Evolutionary conservation across 92 coral and sea anemone species (phyloP).

Genomic region (Heliopora coerulea): DNA sequence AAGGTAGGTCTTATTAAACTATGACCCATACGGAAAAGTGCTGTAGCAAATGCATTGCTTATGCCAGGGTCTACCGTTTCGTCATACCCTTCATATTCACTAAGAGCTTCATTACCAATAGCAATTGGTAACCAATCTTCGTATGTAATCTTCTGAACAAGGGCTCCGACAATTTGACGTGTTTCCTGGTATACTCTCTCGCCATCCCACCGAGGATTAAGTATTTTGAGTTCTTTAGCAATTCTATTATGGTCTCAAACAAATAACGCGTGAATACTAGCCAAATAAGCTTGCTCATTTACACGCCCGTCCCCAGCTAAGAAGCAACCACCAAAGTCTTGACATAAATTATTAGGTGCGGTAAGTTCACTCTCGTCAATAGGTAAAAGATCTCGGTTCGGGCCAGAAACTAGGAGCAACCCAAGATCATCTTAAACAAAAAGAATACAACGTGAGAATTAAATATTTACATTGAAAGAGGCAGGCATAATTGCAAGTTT

Average conservation of each 20-base stretch:
- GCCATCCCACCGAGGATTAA: slow-evolving; percentile 26
- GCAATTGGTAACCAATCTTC: slow-evolving; percentile 24
- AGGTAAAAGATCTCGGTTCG: slow-evolving; percentile 11
- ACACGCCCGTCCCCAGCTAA: slow-evolving; percentile 19
- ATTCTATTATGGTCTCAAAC: slow-evolving; percentile 22
- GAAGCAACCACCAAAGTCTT: slow-evolving; percentile 12
- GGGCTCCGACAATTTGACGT: slow-evolving; percentile 12
- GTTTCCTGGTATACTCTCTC: slow-evolving; percentile 38
- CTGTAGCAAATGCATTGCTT: slow-evolving; percentile 32
- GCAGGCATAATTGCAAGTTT: no score
- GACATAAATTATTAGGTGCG: slow-evolving; percentile 14
- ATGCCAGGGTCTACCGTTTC: slow-evolving; percentile 3
- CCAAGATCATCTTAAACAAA: slow-evolving; percentile 32
- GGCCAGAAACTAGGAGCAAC: slow-evolving; percentile 12
- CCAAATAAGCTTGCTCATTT: slow-evolving; percentile 28
- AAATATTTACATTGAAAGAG: no score
- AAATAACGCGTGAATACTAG: slow-evolving; percentile 20
- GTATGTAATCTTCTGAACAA: slow-evolving; percentile 29
- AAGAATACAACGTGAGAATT: no score
- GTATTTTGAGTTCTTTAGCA: background rate
- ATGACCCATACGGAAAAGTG: slow-evolving; percentile 33
- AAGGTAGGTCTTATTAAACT: slow-evolving; percentile 27
- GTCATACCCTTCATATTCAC: background rate
- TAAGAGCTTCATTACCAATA: slow-evolving; percentile 2
- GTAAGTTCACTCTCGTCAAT: slow-evolving; percentile 4